Evolutionary conservation across 2,888 invertebrate genomes (phyloP).

Genomic region (Tetheella fluctuosa): DNA sequence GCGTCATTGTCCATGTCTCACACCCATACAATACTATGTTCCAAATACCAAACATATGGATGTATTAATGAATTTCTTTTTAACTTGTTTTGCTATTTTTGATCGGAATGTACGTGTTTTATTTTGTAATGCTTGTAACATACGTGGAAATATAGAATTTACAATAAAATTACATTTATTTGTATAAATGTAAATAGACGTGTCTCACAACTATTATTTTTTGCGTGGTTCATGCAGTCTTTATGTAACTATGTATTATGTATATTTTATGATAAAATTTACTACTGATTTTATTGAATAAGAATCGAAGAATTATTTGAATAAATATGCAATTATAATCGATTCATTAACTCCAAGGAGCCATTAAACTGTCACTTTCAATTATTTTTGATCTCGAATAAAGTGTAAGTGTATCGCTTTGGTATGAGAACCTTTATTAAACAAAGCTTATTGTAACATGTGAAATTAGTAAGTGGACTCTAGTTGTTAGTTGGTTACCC

Average conservation of each 20-base stretch:
- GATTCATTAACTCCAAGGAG: neutral
- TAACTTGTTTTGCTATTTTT: no score
- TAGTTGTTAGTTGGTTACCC: slow-evolving; percentile 47
- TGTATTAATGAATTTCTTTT: no score
- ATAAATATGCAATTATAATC: neutral
- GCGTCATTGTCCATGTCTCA: no score
- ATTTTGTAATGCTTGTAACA: no score
- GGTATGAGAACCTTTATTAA: neutral
- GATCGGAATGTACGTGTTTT: no score
- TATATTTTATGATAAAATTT: neutral
- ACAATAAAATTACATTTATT: no score
- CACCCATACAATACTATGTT: no score
- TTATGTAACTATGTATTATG: no score
- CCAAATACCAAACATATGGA: no score
- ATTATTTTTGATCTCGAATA: neutral
- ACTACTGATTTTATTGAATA: neutral
- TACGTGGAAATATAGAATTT: no score
- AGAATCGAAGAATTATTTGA: neutral
- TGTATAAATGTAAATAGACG: neutral
- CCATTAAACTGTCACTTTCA: neutral
- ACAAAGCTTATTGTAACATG: slow-evolving; percentile 10
- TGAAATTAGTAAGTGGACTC: slow-evolving; percentile 29
- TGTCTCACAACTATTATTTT: neutral
- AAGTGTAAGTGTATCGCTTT: neutral
- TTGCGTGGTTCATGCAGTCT: no score